A percentile compares a stretch with the other conserved stretches of the same genome.
Evolutionary conservation across 2,113 vertebrate species (phyloP).

Genomic region (Caretta caretta): DNA sequence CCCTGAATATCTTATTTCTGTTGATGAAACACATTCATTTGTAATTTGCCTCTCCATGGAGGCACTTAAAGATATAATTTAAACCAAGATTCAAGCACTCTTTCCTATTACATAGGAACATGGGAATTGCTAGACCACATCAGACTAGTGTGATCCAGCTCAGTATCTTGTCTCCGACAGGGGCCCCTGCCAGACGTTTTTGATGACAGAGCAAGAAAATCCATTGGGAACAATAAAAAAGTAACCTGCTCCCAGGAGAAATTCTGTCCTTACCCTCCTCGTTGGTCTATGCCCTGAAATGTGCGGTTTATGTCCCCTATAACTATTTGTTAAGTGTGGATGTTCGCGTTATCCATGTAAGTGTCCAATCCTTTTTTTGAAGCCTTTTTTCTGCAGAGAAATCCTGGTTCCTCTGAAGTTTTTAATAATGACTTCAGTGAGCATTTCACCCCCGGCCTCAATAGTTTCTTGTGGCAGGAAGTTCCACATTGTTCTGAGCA

Average conservation of each 20-base stretch:
- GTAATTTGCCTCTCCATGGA: background rate
- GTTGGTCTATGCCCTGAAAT: background rate
- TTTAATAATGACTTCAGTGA: background rate
- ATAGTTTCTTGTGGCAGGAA: background rate
- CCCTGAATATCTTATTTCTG: background rate
- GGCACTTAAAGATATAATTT: background rate
- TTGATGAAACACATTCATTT: background rate
- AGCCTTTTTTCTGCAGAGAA: background rate
- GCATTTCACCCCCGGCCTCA: background rate
- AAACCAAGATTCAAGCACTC: background rate
- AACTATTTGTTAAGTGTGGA: background rate
- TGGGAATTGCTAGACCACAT: background rate
- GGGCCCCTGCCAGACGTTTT: background rate
- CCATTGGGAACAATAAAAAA: background rate
- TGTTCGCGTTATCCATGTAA: background rate
- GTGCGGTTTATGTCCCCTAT: background rate
- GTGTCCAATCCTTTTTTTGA: background rate
- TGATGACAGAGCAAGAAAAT: background rate
- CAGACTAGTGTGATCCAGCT: background rate
- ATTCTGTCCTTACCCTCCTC: background rate
- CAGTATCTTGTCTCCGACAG: background rate
- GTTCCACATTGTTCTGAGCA: accelerated
- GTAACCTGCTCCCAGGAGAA: background rate
- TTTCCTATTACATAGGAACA: background rate
- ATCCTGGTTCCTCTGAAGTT: background rate